phyloP scores from a whole-genome alignment of 2,797 vertebrate genomes.

The Cynodonichthys magdalenae region DNA sequence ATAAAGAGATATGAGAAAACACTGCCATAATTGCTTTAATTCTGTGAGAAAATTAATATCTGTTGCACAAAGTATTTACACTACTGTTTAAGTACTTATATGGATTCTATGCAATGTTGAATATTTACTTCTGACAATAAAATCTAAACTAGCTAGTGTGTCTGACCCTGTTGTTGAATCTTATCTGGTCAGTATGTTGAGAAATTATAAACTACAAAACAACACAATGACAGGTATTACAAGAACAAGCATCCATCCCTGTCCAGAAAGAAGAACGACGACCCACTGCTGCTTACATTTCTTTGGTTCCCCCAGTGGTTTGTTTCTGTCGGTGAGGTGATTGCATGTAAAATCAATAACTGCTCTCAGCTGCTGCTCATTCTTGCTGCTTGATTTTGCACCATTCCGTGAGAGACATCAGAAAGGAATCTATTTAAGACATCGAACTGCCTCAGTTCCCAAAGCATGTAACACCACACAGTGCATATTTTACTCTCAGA shows the following conservation, averaged over 20 bases:
- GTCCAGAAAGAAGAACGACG: conserved; percentile 11
- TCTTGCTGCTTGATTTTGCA: conserved; percentile 23
- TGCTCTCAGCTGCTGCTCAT: conserved; percentile 28
- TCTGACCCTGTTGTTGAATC: conserved; percentile 32
- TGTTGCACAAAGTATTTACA: no score
- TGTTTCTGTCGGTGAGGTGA: conserved; percentile 6
- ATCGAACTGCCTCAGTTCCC: conserved; percentile 2
- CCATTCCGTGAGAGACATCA: conserved; percentile 10
- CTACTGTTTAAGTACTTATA: no score
- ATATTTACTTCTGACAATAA: no score
- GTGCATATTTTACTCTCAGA: background rate
- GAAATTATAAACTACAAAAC: conserved; percentile 21
- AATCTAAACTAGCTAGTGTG: background rate
- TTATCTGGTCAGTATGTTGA: conserved; percentile 27
- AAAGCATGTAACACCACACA: conserved; percentile 1
- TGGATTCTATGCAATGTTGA: no score
- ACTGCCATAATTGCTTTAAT: background rate
- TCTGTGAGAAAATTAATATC: no score
- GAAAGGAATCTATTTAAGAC: conserved; percentile 11
- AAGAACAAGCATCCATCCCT: background rate
- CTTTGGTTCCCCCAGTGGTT: conserved; percentile 1
- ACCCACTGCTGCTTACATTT: conserved; percentile 13
- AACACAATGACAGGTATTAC: conserved; percentile 13
- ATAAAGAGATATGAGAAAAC: no score
- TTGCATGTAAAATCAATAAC: conserved; percentile 28